Evolutionary conservation across 2,797 vertebrate species (phyloP).

Genomic region (Enteromius viviparus): DNA sequence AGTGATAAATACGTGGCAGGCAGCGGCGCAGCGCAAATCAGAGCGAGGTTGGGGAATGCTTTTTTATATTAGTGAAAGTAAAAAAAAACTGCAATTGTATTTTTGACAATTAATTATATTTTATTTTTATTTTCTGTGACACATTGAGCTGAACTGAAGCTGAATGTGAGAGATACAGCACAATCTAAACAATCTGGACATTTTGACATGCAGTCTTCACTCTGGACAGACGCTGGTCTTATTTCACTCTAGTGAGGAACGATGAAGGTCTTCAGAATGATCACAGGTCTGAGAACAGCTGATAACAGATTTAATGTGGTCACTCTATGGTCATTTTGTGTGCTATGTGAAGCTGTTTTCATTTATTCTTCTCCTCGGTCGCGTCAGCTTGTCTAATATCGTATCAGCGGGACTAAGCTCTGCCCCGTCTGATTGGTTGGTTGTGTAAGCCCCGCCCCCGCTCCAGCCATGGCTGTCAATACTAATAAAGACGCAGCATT

Average conservation of each 20-base stretch:
- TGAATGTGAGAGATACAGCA: background rate
- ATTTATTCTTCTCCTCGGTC: too few species aligned
- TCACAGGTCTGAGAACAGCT: background rate
- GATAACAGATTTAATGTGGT: background rate
- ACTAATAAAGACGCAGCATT: conserved; percentile 74
- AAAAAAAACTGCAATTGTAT: too few species aligned
- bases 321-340: background rate
- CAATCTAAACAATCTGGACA: too few species aligned
- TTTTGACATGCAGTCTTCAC: too few species aligned
- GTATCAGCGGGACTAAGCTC: background rate
- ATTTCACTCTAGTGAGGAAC: background rate
- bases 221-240: background rate
- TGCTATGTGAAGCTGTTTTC: background rate
- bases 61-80: too few species aligned
- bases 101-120: too few species aligned
- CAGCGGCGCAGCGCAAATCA: too few species aligned
- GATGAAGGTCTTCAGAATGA: background rate
- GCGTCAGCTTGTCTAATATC: background rate
- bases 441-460: conserved; percentile 73
- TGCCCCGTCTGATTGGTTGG: conserved; percentile 56
- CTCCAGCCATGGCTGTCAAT: conserved; percentile 72
- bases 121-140: too few species aligned
- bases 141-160: background rate
- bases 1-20: too few species aligned
- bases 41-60: too few species aligned